Percentiles rank a stretch among this genome's conserved stretches.
Conservation (phyloP, 2,888 invertebrate genomes). For the Drosophila sordidula region DNA sequence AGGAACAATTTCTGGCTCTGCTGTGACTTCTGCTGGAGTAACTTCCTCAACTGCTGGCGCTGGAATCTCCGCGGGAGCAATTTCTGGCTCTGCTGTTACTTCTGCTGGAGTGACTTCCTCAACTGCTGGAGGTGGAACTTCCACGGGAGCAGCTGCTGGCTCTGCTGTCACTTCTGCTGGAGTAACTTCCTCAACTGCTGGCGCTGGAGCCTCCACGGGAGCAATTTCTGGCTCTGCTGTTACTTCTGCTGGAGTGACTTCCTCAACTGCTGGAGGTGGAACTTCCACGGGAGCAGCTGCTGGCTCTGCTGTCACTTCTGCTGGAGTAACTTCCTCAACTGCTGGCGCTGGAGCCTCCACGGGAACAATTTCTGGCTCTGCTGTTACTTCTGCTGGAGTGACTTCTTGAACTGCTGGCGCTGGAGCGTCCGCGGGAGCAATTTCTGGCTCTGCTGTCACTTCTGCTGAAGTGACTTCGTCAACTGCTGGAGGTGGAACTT, state of each 20-base stretch:
- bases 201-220: not conserved
- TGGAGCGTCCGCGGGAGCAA: not conserved
- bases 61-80: not conserved
- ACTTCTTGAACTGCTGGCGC: not conserved
- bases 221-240: not conserved
- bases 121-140: not conserved
- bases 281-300: not conserved
- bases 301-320: not conserved
- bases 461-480: constrained; percentile 1
- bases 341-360: not conserved
- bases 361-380: not conserved
- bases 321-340: not conserved
- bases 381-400: not conserved
- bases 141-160: not conserved
- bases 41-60: not conserved
- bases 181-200: constrained; percentile 1
- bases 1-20: not conserved
- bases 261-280: not conserved
- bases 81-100: not conserved
- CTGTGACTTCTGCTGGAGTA: not conserved
- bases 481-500: not conserved
- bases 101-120: not conserved
- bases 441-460: not conserved
- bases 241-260: not conserved
- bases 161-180: not conserved